Percentiles rank a stretch among this genome's conserved stretches.
phyloP scores from a whole-genome alignment of 2,113 vertebrate genomes.

The Ibidorhyncha struthersii region DNA sequence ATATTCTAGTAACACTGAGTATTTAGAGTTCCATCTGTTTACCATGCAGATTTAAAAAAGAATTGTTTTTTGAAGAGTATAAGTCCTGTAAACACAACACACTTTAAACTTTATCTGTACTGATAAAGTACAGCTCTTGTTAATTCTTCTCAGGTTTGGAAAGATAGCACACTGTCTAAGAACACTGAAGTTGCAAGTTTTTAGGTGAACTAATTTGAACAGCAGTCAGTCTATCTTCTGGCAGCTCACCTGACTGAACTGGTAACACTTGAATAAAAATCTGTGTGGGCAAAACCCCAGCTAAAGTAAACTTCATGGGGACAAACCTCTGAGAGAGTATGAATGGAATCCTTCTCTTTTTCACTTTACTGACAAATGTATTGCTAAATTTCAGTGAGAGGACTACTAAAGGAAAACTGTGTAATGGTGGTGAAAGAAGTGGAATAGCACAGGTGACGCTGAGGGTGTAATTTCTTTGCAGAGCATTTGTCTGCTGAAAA shows the following conservation, averaged over 20 bases:
- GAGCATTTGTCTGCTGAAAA: background rate
- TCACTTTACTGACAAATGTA: background rate
- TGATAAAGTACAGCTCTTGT: background rate
- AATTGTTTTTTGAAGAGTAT: background rate
- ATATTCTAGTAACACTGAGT: background rate
- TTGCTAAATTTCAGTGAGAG: background rate
- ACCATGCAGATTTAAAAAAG: background rate
- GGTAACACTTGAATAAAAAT: background rate
- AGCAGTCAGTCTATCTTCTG: background rate
- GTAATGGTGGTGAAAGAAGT: background rate
- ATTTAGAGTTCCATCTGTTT: background rate
- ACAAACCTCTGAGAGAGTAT: background rate
- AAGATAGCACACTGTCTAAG: background rate
- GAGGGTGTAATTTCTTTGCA: background rate
- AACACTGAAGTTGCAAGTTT: background rate
- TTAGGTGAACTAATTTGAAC: background rate
- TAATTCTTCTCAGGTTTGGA: background rate
- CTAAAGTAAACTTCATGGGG: background rate
- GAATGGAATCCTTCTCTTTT: background rate
- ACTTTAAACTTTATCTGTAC: background rate
- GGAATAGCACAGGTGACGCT: conserved; percentile 13
- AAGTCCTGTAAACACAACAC: background rate
- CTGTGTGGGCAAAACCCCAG: background rate
- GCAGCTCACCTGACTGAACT: background rate
- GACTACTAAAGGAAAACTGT: background rate